Conservation (phyloP, 2,888 invertebrate species). For the Gonocerus acuteangulatus region DNA sequence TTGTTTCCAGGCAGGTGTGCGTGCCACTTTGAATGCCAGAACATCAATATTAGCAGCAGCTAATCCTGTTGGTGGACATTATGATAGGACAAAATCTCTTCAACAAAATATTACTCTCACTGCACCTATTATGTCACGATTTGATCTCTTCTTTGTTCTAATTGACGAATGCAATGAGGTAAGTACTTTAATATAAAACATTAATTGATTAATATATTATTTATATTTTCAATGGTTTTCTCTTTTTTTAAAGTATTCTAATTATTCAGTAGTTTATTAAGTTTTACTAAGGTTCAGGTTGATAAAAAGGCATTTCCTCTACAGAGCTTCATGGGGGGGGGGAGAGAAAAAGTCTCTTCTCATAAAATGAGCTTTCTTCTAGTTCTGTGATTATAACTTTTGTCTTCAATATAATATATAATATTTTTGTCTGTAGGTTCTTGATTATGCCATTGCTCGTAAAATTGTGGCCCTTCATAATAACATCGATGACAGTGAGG, state of each 20-base stretch:
- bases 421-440: slow-evolving; percentile 60
- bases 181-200: slow-evolving; percentile 19
- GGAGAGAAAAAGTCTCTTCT: too few species aligned
- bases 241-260: too few species aligned
- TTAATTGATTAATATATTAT: background rate
- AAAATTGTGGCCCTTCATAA: slow-evolving; percentile 92
- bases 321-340: too few species aligned
- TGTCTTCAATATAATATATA: too few species aligned
- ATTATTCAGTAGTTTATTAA: too few species aligned
- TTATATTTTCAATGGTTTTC: background rate
- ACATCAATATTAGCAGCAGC: slow-evolving; percentile 97
- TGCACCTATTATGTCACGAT: slow-evolving; percentile 97
- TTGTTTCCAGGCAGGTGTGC: slow-evolving; percentile 70
- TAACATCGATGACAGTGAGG: slow-evolving; percentile 57
- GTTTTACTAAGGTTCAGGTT: too few species aligned
- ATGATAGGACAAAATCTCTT: slow-evolving; percentile 86
- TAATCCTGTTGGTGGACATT: slow-evolving; percentile 94
- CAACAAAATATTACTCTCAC: slow-evolving; percentile 89
- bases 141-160: slow-evolving; percentile 96
- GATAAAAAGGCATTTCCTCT: too few species aligned
- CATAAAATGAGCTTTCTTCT: too few species aligned
- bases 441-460: slow-evolving; percentile 93
- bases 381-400: too few species aligned
- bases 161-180: slow-evolving; percentile 93
- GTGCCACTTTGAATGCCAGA: slow-evolving; percentile 94